A percentile compares a stretch with the other conserved stretches of the same genome.
phyloP scores from a whole-genome alignment of 2,888 invertebrate genomes.

The Drosophila mettleri region DNA sequence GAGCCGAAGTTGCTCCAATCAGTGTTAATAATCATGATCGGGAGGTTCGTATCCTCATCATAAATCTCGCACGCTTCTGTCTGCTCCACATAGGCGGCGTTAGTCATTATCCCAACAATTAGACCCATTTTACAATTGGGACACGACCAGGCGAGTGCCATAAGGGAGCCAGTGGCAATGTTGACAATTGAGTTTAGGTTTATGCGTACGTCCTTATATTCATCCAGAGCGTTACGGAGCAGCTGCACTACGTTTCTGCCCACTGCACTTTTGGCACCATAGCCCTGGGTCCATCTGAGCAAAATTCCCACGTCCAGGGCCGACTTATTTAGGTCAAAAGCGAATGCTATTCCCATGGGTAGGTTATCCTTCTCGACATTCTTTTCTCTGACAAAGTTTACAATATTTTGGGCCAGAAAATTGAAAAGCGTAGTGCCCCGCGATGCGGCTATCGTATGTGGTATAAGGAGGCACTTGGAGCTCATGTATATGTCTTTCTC shows the following conservation, averaged over 20 bases:
- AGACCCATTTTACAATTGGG: slow-evolving; percentile 90
- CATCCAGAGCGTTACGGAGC: slow-evolving; percentile 92
- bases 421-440: slow-evolving; percentile 94
- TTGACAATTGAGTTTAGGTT: slow-evolving; percentile 95
- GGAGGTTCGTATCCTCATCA: slow-evolving; percentile 86
- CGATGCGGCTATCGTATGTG: slow-evolving; percentile 95
- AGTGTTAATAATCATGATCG: slow-evolving; percentile 92
- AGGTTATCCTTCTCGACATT: slow-evolving; percentile 89
- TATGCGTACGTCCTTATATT: slow-evolving; percentile 91
- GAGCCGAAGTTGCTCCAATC: slow-evolving; percentile 99
- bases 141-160: slow-evolving; percentile 94
- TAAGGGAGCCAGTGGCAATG: slow-evolving; percentile 95
- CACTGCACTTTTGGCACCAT: slow-evolving; percentile 94
- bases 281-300: slow-evolving; percentile 97
- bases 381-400: slow-evolving; percentile 93
- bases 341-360: slow-evolving; percentile 97
- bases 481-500: slow-evolving; percentile 94
- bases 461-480: slow-evolving; percentile 97
- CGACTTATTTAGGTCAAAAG: slow-evolving; percentile 94
- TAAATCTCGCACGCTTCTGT: slow-evolving; percentile 91
- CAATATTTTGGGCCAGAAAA: slow-evolving; percentile 96
- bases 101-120: slow-evolving; percentile 93
- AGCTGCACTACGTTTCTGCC: slow-evolving; percentile 94
- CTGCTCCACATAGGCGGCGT: slow-evolving; percentile 93
- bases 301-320: slow-evolving; percentile 93